Percentiles rank a stretch among this genome's conserved stretches.
These are phyloP conservation scores for Psittacus erithacus DNA, from an alignment of 2,113 vertebrate species.

Conservation along the genomic window DNA sequence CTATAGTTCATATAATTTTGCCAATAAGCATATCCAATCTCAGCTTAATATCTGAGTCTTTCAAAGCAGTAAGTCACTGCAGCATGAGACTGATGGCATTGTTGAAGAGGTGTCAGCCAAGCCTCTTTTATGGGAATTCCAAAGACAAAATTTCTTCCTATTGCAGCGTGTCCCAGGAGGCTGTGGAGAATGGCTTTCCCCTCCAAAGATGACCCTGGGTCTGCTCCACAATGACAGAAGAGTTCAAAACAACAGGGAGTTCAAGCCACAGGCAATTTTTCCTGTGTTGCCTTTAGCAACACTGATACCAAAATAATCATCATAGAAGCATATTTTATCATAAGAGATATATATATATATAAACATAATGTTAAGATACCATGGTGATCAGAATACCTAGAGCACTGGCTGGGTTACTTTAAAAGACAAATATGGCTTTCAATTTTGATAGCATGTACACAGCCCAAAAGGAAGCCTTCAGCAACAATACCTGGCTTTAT, in stretches of 20 bases:
- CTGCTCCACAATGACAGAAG: not conserved
- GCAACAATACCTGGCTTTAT: not conserved
- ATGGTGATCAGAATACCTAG: not conserved
- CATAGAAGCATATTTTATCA: not conserved
- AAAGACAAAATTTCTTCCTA: slow-evolving; percentile 4
- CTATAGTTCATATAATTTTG: not conserved
- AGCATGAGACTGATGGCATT: not conserved
- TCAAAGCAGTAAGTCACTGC: not conserved
- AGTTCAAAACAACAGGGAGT: not conserved
- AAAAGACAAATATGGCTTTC: not conserved
- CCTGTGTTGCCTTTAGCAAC: slow-evolving; percentile 16
- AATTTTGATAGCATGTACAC: not conserved
- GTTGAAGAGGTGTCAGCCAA: not conserved
- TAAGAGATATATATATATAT: not conserved
- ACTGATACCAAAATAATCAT: not conserved
- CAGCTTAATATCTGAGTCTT: not conserved
- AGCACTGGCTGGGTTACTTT: not conserved
- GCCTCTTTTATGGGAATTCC: slow-evolving; percentile 21
- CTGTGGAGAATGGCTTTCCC: not conserved
- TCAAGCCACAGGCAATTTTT: not conserved
- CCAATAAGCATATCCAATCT: not conserved
- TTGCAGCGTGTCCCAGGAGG: not conserved
- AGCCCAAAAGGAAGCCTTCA: not conserved
- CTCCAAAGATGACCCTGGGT: not conserved
- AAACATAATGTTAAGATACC: not conserved